Percentiles rank a stretch among this genome's conserved stretches.
These are phyloP conservation scores for Campylorhamphus procurvoides DNA, from an alignment of 2,113 vertebrate species.

Conservation along the genomic window DNA sequence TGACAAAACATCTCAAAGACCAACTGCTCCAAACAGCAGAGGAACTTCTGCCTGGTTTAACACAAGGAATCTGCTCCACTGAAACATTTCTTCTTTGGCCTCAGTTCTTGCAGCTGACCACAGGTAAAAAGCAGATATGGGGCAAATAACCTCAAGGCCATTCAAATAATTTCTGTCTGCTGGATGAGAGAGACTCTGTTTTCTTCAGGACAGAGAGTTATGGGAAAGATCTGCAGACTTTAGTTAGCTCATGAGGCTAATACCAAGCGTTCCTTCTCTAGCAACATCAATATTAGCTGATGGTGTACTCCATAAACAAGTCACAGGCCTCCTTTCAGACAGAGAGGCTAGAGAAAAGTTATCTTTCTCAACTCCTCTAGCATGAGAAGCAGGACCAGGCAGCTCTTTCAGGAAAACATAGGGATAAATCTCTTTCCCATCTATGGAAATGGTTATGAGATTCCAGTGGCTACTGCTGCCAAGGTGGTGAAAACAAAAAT, in stretches of 20 bases:
- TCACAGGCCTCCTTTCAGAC: background rate
- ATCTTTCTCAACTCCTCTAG: background rate
- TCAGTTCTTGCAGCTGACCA: background rate
- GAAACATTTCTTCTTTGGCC: background rate
- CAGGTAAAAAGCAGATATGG: background rate
- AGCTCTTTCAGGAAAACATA: background rate
- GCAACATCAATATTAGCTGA: background rate
- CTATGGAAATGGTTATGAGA: background rate
- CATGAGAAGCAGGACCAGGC: background rate
- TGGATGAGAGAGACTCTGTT: background rate
- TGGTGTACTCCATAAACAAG: background rate
- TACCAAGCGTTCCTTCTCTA: background rate
- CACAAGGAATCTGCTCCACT: background rate
- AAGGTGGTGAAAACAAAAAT: background rate
- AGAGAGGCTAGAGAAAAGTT: background rate
- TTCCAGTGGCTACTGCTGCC: background rate
- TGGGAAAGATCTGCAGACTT: background rate
- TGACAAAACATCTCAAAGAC: background rate
- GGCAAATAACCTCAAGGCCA: background rate
- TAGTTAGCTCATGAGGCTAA: rapidly evolving
- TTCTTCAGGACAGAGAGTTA: background rate
- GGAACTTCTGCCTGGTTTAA: background rate
- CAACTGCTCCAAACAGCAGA: background rate
- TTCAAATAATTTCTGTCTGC: background rate
- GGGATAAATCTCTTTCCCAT: background rate